Conservation (phyloP, 1,140 invertebrate genomes). For the Lepidostoma basale region DNA sequence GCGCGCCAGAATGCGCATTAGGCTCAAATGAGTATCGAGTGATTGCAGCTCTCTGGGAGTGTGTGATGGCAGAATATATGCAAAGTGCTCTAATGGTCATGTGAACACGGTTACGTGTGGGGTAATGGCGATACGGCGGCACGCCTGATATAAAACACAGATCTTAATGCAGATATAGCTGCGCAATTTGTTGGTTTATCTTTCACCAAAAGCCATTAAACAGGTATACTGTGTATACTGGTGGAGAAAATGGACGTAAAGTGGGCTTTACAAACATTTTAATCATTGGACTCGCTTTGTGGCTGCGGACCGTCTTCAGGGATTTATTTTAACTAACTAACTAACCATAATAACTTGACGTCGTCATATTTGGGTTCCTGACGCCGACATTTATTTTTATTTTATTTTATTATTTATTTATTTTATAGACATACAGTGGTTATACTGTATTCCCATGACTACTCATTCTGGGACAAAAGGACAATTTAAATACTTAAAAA, state of each 20-base stretch:
- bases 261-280: background rate
- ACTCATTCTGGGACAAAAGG: too few species aligned
- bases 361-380: too few species aligned
- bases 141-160: background rate
- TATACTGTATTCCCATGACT: too few species aligned
- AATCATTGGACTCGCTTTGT: background rate
- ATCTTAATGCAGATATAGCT: background rate
- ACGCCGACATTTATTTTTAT: too few species aligned
- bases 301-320: background rate
- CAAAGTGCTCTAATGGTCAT: background rate
- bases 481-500: too few species aligned
- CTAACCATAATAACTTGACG: too few species aligned
- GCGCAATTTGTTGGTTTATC: too few species aligned
- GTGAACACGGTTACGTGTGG: background rate
- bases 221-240: background rate
- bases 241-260: background rate
- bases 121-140: too few species aligned
- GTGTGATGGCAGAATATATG: background rate
- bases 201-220: too few species aligned
- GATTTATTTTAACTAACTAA: too few species aligned
- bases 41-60: background rate
- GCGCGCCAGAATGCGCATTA: background rate
- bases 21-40: conserved; percentile 10
- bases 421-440: too few species aligned
- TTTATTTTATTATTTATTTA: too few species aligned